A percentile compares a stretch with the other conserved stretches of the same genome.
phyloP scores from a whole-genome alignment of 2,888 invertebrate genomes.

The Hydrotaea diabolus region DNA sequence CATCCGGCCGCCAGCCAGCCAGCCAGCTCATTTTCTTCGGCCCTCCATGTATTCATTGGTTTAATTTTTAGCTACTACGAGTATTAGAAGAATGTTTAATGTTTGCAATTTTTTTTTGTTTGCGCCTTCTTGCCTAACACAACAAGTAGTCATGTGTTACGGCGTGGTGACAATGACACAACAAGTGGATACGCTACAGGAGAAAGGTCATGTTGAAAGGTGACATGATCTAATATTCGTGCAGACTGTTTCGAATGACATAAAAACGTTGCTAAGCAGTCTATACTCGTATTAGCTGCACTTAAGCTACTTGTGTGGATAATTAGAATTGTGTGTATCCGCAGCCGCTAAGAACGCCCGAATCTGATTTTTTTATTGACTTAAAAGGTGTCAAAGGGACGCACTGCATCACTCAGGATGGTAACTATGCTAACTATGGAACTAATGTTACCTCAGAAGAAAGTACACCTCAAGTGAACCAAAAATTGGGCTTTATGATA shows the following conservation, averaged over 20 bases:
- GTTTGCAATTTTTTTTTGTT: neutral
- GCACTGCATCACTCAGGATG: too few relatives aligned
- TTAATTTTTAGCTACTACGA: conserved; percentile 21
- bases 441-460: too few relatives aligned
- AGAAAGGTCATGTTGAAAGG: conserved; percentile 34
- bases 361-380: too few relatives aligned
- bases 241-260: conserved; percentile 3
- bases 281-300: too few relatives aligned
- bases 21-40: neutral
- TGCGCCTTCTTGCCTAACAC: neutral
- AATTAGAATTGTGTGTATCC: too few relatives aligned
- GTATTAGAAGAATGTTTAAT: conserved; percentile 26
- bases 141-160: conserved; percentile 11
- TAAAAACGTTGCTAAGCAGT: neutral
- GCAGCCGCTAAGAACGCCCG: too few relatives aligned
- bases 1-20: neutral
- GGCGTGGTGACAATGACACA: conserved; percentile 24
- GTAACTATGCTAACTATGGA: too few relatives aligned
- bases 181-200: conserved; percentile 22
- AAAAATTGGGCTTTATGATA: too few relatives aligned
- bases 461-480: too few relatives aligned
- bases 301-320: too few relatives aligned
- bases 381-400: too few relatives aligned
- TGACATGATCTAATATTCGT: conserved; percentile 34
- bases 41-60: neutral